Conservation (phyloP, 1,140 invertebrate species). For the Globodera rostochiensis region DNA sequence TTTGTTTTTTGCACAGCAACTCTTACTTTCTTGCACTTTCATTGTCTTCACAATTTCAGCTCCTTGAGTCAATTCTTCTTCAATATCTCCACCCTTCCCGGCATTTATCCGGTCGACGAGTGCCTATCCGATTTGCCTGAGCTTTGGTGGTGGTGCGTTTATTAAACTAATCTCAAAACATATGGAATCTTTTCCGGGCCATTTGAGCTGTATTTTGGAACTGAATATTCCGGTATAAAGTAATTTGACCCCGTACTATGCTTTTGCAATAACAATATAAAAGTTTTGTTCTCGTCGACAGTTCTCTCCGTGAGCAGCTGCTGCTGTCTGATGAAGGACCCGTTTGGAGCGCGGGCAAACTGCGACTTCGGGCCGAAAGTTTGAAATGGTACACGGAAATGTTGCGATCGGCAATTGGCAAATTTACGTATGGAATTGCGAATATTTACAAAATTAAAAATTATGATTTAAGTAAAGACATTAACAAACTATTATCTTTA, state of each 20-base stretch:
- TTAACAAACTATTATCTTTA: not conserved
- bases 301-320: slow-evolving; percentile 17
- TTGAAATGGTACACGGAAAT: slow-evolving; percentile 16
- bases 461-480: not conserved
- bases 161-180: not conserved
- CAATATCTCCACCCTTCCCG: slow-evolving; percentile 28
- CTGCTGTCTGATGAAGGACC: slow-evolving; percentile 10
- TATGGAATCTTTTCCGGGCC: no score
- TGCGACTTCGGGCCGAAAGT: not conserved
- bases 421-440: not conserved
- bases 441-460: no score
- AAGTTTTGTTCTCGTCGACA: not conserved
- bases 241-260: not conserved
- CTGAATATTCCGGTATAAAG: no score
- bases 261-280: no score
- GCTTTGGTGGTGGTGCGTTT: slow-evolving; percentile 23
- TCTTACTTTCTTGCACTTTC: not conserved
- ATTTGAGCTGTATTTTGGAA: no score
- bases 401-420: not conserved
- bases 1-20: no score
- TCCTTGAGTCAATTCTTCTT: slow-evolving; percentile 33
- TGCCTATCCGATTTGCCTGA: slow-evolving; percentile 35
- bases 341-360: not conserved
- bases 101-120: slow-evolving; percentile 33
- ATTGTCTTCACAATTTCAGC: slow-evolving; percentile 25